A percentile compares a stretch with the other conserved stretches of the same genome.
phyloP scores from a whole-genome alignment of 2,113 vertebrate species.

The Pica pica region DNA sequence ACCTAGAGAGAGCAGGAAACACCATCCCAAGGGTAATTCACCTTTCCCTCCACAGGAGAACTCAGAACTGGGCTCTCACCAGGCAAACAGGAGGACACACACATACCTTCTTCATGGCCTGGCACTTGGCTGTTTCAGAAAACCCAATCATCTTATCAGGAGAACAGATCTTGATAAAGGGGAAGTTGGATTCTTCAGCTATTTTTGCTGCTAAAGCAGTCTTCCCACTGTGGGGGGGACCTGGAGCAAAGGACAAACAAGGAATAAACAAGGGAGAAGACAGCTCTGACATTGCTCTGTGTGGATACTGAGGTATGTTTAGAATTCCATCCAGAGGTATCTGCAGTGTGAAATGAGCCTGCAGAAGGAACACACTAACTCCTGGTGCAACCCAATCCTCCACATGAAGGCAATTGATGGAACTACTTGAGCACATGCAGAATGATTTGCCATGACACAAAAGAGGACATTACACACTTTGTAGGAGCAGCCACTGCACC shows the following conservation, averaged over 20 bases:
- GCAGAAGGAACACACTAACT: background rate
- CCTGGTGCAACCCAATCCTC: background rate
- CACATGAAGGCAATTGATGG: background rate
- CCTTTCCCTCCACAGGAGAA: background rate
- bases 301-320: background rate
- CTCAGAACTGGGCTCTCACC: background rate
- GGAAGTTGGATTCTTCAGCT: conserved; percentile 92
- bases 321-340: background rate
- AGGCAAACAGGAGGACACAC: background rate
- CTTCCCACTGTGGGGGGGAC: conserved; percentile 93
- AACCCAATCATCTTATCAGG: conserved; percentile 98
- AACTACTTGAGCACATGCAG: background rate
- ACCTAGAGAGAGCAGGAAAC: background rate
- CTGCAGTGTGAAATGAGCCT: background rate
- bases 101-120: conserved; percentile 94
- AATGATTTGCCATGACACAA: background rate
- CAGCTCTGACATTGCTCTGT: background rate
- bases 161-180: conserved; percentile 99
- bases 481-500: background rate
- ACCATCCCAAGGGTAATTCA: background rate
- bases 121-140: conserved; percentile 95
- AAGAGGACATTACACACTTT: no score
- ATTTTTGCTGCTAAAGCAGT: conserved; percentile 93
- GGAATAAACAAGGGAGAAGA: background rate
- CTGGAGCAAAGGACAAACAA: conserved; percentile 61